Conservation (phyloP, 1,140 invertebrate species). For the Drosophila kikkawai region DNA sequence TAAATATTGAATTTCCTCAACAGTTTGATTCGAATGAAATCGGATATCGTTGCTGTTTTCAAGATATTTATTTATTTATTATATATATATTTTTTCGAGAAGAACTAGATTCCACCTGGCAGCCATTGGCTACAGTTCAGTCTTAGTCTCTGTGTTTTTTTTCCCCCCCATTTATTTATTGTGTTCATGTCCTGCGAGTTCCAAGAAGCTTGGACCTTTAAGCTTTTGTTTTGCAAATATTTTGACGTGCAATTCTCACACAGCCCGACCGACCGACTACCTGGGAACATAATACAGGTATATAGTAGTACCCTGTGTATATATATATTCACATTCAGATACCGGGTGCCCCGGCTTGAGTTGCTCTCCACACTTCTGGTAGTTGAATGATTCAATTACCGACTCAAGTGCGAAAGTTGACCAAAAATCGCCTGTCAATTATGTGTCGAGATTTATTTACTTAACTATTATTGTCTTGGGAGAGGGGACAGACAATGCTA, state of each 20-base stretch:
- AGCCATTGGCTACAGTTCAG: constrained; percentile 36
- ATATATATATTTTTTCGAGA: no score
- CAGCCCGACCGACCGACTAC: constrained; percentile 9
- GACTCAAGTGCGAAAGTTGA: constrained; percentile 74
- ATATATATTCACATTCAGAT: constrained; percentile 3
- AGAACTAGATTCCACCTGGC: constrained; percentile 38
- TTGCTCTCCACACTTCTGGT: constrained; percentile 40
- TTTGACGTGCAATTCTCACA: constrained; percentile 67
- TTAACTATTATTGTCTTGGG: constrained; percentile 58
- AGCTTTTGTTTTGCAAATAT: constrained; percentile 80
- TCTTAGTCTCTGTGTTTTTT: neutral
- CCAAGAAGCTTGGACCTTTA: constrained; percentile 42
- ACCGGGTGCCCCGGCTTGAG: constrained; percentile 48
- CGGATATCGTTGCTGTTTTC: constrained; percentile 11
- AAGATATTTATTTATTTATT: neutral
- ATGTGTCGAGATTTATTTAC: constrained; percentile 69
- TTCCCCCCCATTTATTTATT: neutral
- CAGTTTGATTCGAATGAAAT: constrained; percentile 17
- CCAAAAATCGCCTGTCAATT: constrained; percentile 70
- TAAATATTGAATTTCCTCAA: constrained; percentile 71
- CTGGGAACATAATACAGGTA: constrained; percentile 8
- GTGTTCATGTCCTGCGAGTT: constrained; percentile 60
- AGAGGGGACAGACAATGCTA: constrained; percentile 14
- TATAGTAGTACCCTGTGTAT: neutral
- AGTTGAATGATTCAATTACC: constrained; percentile 73